phyloP scores from a whole-genome alignment of 2,888 invertebrate genomes.

The Nezara viridula region DNA sequence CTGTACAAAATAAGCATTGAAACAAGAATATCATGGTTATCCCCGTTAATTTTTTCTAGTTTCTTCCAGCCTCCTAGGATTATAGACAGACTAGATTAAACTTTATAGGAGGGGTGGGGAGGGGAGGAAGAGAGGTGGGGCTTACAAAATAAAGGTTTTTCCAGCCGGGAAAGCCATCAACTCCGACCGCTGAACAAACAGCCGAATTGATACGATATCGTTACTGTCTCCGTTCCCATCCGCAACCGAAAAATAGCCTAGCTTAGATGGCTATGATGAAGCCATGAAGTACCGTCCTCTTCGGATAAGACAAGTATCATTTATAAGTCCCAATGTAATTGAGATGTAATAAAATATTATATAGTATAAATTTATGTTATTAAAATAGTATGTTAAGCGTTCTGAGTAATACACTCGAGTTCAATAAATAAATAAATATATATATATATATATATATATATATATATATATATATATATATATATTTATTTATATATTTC shows the following conservation, averaged over 20 bases:
- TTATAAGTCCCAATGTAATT: not conserved
- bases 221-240: slow-evolving; percentile 12
- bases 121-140: not conserved
- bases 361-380: not conserved
- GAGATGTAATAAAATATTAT: not conserved
- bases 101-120: not conserved
- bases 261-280: slow-evolving; percentile 2
- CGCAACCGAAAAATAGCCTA: not conserved
- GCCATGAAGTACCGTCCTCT: not conserved
- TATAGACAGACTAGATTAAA: not conserved
- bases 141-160: slow-evolving; percentile 35
- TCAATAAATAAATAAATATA: too few species aligned
- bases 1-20: too few species aligned
- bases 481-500: too few species aligned
- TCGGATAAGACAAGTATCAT: not conserved
- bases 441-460: too few species aligned
- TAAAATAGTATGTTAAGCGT: too few species aligned
- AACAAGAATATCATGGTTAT: too few species aligned
- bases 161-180: slow-evolving; percentile 28
- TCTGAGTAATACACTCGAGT: too few species aligned
- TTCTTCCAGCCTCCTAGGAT: not conserved
- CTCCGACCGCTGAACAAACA: slow-evolving; percentile 27
- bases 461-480: too few species aligned
- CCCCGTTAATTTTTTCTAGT: not conserved
- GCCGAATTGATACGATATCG: slow-evolving; percentile 40